Percentiles rank a stretch among this genome's conserved stretches.
Evolutionary conservation across 2,797 vertebrate genomes (phyloP).

Genomic region (Gastrophryne carolinensis): DNA sequence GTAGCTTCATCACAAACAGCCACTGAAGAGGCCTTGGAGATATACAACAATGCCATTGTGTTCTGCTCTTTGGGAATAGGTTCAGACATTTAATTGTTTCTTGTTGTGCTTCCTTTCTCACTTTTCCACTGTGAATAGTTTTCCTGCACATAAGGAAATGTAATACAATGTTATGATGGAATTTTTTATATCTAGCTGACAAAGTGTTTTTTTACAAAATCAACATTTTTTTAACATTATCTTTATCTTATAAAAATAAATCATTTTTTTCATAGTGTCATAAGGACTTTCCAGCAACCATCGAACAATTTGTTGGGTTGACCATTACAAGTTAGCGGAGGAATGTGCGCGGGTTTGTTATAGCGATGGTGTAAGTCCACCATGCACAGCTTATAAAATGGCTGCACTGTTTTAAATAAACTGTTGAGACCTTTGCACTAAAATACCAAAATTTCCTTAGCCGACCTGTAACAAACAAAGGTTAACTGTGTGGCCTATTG

Average conservation of each 20-base stretch:
- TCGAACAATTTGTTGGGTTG: too few species aligned
- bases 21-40: not conserved
- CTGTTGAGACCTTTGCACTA: slow-evolving; percentile 20
- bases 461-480: not conserved
- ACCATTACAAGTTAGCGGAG: not conserved
- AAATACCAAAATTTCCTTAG: not conserved
- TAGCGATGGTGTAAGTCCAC: slow-evolving; percentile 5
- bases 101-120: slow-evolving; percentile 11
- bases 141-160: not conserved
- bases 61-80: not conserved
- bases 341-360: slow-evolving; percentile 7
- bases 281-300: too few species aligned
- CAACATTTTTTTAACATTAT: too few species aligned
- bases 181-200: not conserved
- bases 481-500: not conserved
- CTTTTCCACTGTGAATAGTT: not conserved
- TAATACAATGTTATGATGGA: not conserved
- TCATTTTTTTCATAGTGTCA: not conserved
- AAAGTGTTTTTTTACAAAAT: too few species aligned
- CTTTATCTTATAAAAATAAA: too few species aligned
- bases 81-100: not conserved
- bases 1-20: not conserved
- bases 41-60: not conserved
- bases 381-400: not conserved
- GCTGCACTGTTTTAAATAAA: slow-evolving; percentile 1